phyloP scores from a whole-genome alignment of 2,113 vertebrate species.

The Scopus umbretta region DNA sequence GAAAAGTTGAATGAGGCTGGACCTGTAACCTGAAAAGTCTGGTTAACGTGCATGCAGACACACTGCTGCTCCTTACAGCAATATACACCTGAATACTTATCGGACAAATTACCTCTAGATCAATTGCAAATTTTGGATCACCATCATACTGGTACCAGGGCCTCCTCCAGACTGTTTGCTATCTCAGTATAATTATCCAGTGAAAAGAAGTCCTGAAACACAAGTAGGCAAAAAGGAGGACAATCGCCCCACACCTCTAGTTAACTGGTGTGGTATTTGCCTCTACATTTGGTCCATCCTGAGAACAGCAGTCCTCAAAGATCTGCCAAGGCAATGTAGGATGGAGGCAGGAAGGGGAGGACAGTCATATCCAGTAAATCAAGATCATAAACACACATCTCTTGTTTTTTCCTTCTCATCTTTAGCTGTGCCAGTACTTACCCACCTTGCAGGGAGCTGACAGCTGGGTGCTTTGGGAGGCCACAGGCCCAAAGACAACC shows the following conservation, averaged over 20 bases:
- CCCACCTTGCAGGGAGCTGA: not conserved
- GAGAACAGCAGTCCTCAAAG: not conserved
- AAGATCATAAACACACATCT: not conserved
- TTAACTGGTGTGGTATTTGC: not conserved
- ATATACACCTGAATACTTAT: rapidly evolving
- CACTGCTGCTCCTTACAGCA: not conserved
- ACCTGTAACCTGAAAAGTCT: not conserved
- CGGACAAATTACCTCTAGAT: not conserved
- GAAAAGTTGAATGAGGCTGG: not conserved
- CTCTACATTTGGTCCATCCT: not conserved
- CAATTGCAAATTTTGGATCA: not conserved
- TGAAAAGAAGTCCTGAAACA: not conserved
- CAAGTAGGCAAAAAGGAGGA: not conserved
- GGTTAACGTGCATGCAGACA: rapidly evolving
- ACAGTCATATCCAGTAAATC: rapidly evolving
- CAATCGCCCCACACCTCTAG: rapidly evolving
- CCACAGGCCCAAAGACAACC: not conserved
- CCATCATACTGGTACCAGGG: not conserved
- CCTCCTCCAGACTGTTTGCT: not conserved
- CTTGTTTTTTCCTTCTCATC: not conserved
- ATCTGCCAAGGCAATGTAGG: not conserved
- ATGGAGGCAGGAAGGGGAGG: not conserved
- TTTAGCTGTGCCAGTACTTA: not conserved
- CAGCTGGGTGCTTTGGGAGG: not conserved
- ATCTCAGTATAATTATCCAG: too few species aligned